Evolutionary conservation across 2,797 vertebrate genomes (phyloP), one percentile per base, ranked within the genome.

Genomic region (Myoxocephalus aenaeus): DNA sequence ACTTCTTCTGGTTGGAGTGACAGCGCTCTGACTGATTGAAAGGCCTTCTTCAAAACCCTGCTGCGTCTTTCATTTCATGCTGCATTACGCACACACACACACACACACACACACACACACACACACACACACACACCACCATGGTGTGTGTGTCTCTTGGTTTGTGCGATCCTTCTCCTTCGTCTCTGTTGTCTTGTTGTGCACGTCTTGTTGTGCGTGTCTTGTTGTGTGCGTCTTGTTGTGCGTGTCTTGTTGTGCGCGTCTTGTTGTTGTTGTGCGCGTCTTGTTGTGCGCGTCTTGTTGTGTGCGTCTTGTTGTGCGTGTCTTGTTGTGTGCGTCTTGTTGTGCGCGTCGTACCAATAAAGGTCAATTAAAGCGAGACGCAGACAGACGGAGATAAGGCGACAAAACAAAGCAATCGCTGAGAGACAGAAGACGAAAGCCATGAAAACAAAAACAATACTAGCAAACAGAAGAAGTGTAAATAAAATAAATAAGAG

Each of bases 31-130:
- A 88, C 25, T n/a, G 72, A 88, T 80, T 75, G 50, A 71, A 73
- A 76, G 36, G 15, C 51, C 53, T 50, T 36, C 2, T 9, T 36
- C 14, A 50, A 67, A 75, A 84, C 78, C 73, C 62, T 66, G 65
- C 84, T 77, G 74, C 1, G 61, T 71, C 27, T 87, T 83, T 87
- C 64, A 88, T 82, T 87, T 87, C 84, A 89, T 63, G 70, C n/a
- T 71, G 66, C 82, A 77, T 86, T 83, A 83, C 67, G 25, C 44
- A 62, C 73, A 9, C 13, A 38, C 22, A 53, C 10, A 3, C 50
- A 53, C 10, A 3, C 50, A 83, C 67, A 29, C 44, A 62, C 73
- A 11, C 13, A 38, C 22, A 53, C 10, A 3, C 50, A 32, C 9
- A 34, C 34, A 34, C 34, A 34, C 34, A 34, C 34, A 34, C 34